These are phyloP conservation scores for Cyclophora albipunctata DNA, from an alignment of 2,888 invertebrate genomes.

Conservation along the genomic window DNA sequence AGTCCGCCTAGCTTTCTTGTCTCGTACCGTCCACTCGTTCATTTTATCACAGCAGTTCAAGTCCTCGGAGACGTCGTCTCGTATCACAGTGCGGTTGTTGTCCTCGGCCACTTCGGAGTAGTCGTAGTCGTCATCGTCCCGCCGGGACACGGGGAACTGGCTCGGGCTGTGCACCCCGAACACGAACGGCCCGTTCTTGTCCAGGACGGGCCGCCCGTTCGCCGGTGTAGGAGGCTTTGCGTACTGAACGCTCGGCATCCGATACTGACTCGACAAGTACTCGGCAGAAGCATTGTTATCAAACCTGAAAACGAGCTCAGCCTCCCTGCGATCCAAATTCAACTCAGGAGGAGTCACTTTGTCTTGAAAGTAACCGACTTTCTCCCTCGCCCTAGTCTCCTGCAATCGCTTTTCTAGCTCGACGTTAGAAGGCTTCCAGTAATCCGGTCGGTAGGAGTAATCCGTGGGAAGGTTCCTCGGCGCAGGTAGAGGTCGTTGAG, in stretches of 20 bases:
- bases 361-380: conserved; percentile 68
- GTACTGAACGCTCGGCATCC: conserved; percentile 60
- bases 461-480: conserved; percentile 45
- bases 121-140: conserved; percentile 66
- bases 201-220: conserved; percentile 59
- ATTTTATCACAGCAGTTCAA: conserved; percentile 73
- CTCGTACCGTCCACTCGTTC: conserved; percentile 66
- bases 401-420: conserved; percentile 64
- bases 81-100: conserved; percentile 52
- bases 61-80: conserved; percentile 60
- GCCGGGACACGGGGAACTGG: conserved; percentile 59
- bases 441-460: conserved; percentile 53
- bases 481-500: conserved; percentile 51
- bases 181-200: conserved; percentile 76
- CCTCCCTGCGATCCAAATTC: conserved; percentile 62
- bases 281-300: conserved; percentile 64
- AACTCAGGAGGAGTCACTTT: conserved; percentile 61
- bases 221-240: conserved; percentile 62
- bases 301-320: conserved; percentile 67
- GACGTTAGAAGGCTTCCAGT: conserved; percentile 69
- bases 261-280: conserved; percentile 61
- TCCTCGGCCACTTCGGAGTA: conserved; percentile 68
- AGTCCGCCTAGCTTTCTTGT: conserved; percentile 61
- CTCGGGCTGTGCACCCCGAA: conserved; percentile 76
- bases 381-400: conserved; percentile 60